Percentiles rank a stretch among this genome's conserved stretches.
Evolutionary conservation across 2,888 invertebrate species (phyloP).

Genomic region (Parascotia fuliginaria): DNA sequence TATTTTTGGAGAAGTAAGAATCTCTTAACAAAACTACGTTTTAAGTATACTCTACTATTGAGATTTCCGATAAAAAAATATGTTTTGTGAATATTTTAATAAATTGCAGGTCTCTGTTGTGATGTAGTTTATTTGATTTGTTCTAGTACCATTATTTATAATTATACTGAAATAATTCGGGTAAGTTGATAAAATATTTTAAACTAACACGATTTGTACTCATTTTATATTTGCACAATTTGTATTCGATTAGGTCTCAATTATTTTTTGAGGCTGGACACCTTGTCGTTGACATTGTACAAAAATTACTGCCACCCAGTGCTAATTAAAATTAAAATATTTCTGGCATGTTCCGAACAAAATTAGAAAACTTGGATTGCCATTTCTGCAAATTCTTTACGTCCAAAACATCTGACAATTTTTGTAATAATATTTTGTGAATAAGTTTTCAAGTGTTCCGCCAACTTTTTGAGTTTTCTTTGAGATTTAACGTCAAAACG

Average conservation of each 20-base stretch:
- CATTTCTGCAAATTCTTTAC: conserved; percentile 38
- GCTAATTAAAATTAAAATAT: conserved; percentile 57
- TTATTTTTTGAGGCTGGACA: conserved; percentile 9
- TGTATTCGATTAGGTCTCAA: conserved; percentile 11
- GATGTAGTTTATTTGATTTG: too few species aligned
- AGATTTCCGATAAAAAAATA: too few species aligned
- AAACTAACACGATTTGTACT: too few species aligned
- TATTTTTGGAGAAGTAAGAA: too few species aligned
- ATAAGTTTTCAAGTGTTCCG: conserved; percentile 20
- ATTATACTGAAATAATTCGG: too few species aligned
- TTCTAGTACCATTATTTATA: too few species aligned
- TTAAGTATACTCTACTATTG: too few species aligned
- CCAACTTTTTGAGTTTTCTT: conserved; percentile 18
- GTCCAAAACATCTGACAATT: conserved; percentile 51
- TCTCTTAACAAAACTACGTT: too few species aligned
- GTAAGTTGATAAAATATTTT: too few species aligned
- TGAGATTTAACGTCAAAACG: conserved; percentile 12
- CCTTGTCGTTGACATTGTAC: conserved; percentile 12
- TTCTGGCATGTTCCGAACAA: conserved; percentile 36
- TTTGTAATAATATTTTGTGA: conserved; percentile 38
- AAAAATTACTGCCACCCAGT: conserved; percentile 26
- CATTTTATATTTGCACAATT: too few species aligned
- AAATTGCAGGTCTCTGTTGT: too few species aligned
- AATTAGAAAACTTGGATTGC: conserved; percentile 61
- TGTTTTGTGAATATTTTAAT: too few species aligned